Conservation (phyloP, 2,113 vertebrate species). For the Bufo bufo region DNA sequence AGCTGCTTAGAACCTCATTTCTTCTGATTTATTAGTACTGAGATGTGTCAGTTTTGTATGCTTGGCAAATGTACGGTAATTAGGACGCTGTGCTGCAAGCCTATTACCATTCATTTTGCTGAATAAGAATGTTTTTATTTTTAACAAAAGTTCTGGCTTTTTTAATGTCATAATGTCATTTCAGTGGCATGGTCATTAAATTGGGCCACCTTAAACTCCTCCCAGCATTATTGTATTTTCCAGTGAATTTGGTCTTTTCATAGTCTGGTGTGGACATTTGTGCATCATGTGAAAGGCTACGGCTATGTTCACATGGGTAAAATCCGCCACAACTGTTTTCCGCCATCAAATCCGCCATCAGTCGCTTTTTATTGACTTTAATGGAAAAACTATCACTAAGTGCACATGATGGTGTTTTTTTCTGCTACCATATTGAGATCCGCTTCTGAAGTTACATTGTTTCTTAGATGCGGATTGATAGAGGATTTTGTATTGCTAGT, state of each 20-base stretch:
- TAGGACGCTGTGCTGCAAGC: background rate
- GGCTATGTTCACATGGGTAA: too few relatives aligned
- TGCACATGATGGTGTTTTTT: too few relatives aligned
- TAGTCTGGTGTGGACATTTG: background rate
- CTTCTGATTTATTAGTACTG: background rate
- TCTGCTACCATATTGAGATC: too few relatives aligned
- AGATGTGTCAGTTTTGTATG: background rate
- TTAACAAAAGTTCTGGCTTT: background rate
- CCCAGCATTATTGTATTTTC: background rate
- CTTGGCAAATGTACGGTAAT: background rate
- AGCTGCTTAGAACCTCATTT: background rate
- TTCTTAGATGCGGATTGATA: too few relatives aligned
- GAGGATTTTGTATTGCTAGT: too few relatives aligned
- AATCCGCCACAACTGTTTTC: too few relatives aligned
- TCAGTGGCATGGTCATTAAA: background rate
- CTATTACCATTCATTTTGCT: background rate
- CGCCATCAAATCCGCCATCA: too few relatives aligned
- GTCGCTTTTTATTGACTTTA: too few relatives aligned
- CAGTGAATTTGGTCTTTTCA: background rate
- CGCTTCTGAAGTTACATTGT: too few relatives aligned
- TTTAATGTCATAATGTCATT: background rate
- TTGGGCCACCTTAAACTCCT: background rate
- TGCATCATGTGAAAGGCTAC: background rate
- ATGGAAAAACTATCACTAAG: too few relatives aligned
- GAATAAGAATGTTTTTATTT: too few relatives aligned